Evolutionary conservation across 2,888 invertebrate species (phyloP).

Genomic region (Scrobipalpa atriplicella): DNA sequence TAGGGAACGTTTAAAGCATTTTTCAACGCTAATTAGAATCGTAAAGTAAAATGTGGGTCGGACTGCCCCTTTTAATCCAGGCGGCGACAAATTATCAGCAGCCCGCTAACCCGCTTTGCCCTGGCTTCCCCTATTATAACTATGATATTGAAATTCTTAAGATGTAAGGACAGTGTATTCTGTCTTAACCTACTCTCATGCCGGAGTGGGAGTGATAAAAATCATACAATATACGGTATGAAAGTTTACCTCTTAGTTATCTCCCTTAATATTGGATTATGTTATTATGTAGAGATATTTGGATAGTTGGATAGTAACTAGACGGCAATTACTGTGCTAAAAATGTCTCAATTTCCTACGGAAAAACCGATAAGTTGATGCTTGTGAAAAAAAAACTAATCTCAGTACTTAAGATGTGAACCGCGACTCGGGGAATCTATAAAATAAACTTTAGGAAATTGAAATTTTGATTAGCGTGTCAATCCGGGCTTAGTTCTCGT

Average conservation of each 20-base stretch:
- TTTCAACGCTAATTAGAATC: conserved; percentile 29
- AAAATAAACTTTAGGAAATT: conserved; percentile 21
- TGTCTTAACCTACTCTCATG: no score
- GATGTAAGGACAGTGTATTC: background rate
- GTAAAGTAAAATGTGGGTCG: conserved; percentile 29
- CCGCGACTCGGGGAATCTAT: background rate
- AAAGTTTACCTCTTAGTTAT: no score
- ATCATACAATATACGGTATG: no score
- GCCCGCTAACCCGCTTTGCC: background rate
- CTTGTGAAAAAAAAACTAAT: no score
- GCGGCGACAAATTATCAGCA: conserved; percentile 25
- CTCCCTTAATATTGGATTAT: no score
- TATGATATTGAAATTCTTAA: background rate
- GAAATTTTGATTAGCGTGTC: conserved; percentile 19
- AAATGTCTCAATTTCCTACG: no score
- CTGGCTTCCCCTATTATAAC: background rate
- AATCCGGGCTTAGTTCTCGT: conserved; percentile 13
- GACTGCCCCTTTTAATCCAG: conserved; percentile 27
- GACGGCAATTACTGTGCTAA: no score
- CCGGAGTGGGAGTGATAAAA: no score
- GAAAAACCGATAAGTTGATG: no score
- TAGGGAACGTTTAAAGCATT: conserved; percentile 24
- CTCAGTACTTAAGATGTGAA: background rate
- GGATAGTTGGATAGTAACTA: no score
- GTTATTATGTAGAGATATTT: no score